Conservation (phyloP, 2,888 invertebrate genomes). For the Phyllotreta cruciferae region DNA sequence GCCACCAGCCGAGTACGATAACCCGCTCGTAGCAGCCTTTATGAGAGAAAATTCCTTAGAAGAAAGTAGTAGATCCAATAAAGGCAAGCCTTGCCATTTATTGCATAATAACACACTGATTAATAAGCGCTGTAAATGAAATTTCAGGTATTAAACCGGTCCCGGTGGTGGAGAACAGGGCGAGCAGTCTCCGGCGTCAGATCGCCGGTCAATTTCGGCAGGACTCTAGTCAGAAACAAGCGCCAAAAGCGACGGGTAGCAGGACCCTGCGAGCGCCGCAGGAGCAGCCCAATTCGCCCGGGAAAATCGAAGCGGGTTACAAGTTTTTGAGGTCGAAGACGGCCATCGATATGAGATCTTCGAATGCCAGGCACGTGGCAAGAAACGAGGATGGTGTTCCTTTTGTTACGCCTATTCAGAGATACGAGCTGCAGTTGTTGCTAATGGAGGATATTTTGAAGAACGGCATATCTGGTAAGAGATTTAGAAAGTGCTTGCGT, state of each 20-base stretch:
- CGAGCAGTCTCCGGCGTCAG: conserved; percentile 46
- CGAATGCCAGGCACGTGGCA: conserved; percentile 51
- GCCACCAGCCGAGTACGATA: conserved; percentile 37
- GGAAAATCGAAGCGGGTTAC: conserved; percentile 41
- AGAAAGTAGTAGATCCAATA: conserved; percentile 20
- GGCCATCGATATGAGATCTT: conserved; percentile 52
- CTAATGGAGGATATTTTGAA: conserved; percentile 78
- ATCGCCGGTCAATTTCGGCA: conserved; percentile 41
- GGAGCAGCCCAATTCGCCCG: conserved; percentile 29
- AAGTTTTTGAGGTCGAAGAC: conserved; percentile 59
- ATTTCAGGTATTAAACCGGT: conserved; percentile 33
- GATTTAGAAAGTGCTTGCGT: neutral
- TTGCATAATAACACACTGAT: too few species aligned
- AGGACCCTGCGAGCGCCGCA: conserved; percentile 28
- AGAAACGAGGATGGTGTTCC: conserved; percentile 62
- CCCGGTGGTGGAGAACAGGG: conserved; percentile 44
- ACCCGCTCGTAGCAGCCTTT: conserved; percentile 55
- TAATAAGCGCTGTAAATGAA: too few species aligned
- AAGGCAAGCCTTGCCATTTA: too few species aligned
- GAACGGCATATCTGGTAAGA: conserved; percentile 59
- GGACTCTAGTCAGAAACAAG: conserved; percentile 36
- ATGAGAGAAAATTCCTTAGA: conserved; percentile 53
- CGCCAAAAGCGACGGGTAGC: conserved; percentile 13
- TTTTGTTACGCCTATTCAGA: conserved; percentile 69
- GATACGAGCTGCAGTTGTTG: conserved; percentile 76